Base-by-base conservation (phyloP, 2,888 invertebrate species). In the Gymnosoma rotundatum region DNA sequence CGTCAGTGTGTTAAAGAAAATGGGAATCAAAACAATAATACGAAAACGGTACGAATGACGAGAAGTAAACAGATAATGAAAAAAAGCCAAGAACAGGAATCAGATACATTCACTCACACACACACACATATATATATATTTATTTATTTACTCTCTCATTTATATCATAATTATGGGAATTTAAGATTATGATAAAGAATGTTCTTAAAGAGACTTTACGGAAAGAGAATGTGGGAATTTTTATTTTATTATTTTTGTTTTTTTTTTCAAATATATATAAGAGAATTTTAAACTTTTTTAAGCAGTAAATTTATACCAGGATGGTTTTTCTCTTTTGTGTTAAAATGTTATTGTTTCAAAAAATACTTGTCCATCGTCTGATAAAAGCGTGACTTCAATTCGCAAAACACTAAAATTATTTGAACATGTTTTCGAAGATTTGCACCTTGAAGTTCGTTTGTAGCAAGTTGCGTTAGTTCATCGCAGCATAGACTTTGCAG, bases 11-110 rank as follows among this genome's bases (percentile, higher is more conserved):
- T 82, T 83, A 83, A 89, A 90, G 91, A 90, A 90, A 88, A 89
- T 88, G 88, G 89, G 90, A 90, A 90, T 90, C 90, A 90, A 90
- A 90, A 90, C 90, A 89, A 89, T 89, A 81, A 81, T 88, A 89
- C 87, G 87, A 89, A 90, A 90, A 89, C 87, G 83, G 52, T 80
- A 80, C 78, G 83, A 83, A 83, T 73, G 38, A 64, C 78, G 67
- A 82, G 69, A 78, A 82, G 70, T 78, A 78, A 86, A 78, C 75
- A 79, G 83, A 83, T 79, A 74, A 74, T 76, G 79, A 66, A 61
- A 60, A 78, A 83, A 83, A 76, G 82, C 73, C 82, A 83, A 75
- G 81, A 76, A 83, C 85, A 83, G 83, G 78, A 74, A 82, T 63
- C 76, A 50, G 66, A 64, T 66, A 69, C 64, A 69, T 14, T 25